phyloP scores from a whole-genome alignment of 1,140 invertebrate genomes.

The Homalodisca vitripennis region DNA sequence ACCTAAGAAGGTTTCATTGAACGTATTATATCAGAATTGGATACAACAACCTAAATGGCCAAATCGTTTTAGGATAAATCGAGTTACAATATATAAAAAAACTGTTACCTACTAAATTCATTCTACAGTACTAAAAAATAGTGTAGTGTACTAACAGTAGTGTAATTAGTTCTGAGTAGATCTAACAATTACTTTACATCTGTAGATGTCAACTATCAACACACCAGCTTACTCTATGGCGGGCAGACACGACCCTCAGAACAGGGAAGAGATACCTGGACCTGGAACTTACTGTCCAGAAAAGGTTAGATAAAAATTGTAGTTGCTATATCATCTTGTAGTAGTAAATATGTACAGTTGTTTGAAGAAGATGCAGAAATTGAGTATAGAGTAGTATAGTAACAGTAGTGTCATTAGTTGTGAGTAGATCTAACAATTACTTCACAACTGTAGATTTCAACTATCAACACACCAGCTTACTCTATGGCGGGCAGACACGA shows the following conservation, averaged over 20 bases:
- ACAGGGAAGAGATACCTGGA: conserved; percentile 54
- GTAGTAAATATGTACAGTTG: no score
- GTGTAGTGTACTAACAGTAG: background rate
- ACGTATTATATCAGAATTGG: no score
- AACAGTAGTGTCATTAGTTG: conserved; percentile 37
- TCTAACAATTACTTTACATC: conserved; percentile 38
- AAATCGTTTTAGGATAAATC: no score
- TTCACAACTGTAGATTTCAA: conserved; percentile 34
- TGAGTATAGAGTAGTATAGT: background rate
- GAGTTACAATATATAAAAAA: no score
- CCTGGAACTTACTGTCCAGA: conserved; percentile 60
- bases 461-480: conserved; percentile 38
- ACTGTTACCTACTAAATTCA: background rate
- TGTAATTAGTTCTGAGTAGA: conserved; percentile 40
- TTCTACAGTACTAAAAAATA: background rate
- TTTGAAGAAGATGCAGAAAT: background rate
- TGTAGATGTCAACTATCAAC: conserved; percentile 39
- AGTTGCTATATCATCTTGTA: no score
- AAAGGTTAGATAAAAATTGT: no score
- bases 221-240: conserved; percentile 29
- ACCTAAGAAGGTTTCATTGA: no score
- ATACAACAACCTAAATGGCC: no score
- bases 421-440: conserved; percentile 19
- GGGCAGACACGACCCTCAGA: conserved; percentile 35
- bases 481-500: conserved; percentile 36